phyloP scores from a whole-genome alignment of 2,797 vertebrate genomes.

The Paratrypauchen microcephalus region DNA sequence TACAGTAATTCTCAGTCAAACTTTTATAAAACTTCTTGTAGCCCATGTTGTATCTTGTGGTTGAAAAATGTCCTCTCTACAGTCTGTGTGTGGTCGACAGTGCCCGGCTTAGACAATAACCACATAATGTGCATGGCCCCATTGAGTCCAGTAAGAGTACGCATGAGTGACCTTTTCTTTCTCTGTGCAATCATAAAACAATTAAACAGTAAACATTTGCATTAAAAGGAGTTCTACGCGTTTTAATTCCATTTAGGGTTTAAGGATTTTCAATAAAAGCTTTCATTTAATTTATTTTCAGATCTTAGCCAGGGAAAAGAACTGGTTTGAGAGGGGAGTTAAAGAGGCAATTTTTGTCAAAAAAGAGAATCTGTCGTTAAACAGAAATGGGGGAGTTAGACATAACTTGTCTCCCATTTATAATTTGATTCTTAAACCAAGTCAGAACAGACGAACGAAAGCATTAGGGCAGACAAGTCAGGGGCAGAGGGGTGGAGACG shows the following conservation, averaged over 20 bases:
- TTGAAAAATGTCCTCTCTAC: not conserved
- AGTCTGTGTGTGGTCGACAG: slow-evolving; percentile 53
- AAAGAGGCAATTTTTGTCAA: no score
- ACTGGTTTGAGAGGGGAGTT: no score
- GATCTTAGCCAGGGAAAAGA: no score
- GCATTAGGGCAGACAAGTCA: no score
- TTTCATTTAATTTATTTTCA: no score
- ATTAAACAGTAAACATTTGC: slow-evolving; percentile 42
- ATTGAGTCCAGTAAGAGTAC: slow-evolving; percentile 18
- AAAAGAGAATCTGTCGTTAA: no score
- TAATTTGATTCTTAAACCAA: no score
- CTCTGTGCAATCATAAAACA: slow-evolving; percentile 31
- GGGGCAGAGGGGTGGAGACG: no score
- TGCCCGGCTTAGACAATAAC: slow-evolving; percentile 49
- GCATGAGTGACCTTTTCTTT: slow-evolving; percentile 43
- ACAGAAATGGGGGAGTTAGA: no score
- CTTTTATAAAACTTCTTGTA: not conserved
- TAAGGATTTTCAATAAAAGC: not conserved
- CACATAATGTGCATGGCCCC: slow-evolving; percentile 18
- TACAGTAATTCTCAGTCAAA: not conserved
- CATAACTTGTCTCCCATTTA: no score
- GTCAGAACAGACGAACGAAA: no score
- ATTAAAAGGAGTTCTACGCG: not conserved
- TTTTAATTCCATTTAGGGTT: not conserved
- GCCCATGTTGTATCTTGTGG: not conserved